Percentiles rank a stretch among this genome's conserved stretches.
phyloP scores from a whole-genome alignment of 2,797 vertebrate genomes.

The Sciurus carolinensis region DNA sequence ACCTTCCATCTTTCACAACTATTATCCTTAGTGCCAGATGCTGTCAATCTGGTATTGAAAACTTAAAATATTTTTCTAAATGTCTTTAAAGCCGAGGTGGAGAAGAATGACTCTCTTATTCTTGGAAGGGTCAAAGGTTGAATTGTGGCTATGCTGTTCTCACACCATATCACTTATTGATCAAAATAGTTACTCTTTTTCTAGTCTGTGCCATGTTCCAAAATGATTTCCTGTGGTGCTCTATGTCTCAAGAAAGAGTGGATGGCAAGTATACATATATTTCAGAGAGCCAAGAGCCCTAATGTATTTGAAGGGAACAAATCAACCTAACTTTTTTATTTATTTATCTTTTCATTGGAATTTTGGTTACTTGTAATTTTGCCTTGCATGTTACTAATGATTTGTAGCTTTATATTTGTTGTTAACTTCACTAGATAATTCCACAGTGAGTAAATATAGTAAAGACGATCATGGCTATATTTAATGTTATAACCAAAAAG shows the following conservation, averaged over 20 bases:
- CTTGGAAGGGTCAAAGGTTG: slow-evolving; percentile 84
- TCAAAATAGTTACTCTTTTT: slow-evolving; percentile 3
- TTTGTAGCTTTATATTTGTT: slow-evolving; percentile 9
- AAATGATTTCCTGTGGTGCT: not conserved
- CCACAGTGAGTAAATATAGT: not conserved
- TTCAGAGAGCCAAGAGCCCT: not conserved
- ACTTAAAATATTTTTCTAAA: slow-evolving; percentile 87
- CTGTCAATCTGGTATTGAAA: slow-evolving; percentile 80
- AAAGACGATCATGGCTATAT: not conserved
- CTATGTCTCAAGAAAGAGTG: not conserved
- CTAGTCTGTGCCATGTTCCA: not conserved
- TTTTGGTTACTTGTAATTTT: slow-evolving; percentile 40
- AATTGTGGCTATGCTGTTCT: slow-evolving; percentile 80
- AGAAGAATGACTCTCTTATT: slow-evolving; percentile 87
- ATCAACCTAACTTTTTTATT: not conserved
- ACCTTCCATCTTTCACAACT: slow-evolving; percentile 81
- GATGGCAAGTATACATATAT: rapidly evolving
- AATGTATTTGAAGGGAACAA: not conserved
- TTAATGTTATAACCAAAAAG: not conserved
- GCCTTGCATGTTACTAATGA: not conserved
- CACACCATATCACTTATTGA: not conserved
- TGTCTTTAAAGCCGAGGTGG: slow-evolving; percentile 88
- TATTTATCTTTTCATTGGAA: slow-evolving; percentile 13
- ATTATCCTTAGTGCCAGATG: slow-evolving; percentile 78
- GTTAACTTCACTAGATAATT: slow-evolving; percentile 20